Percentiles rank a stretch among this genome's conserved stretches.
These are phyloP conservation scores for Garra rufa DNA, from an alignment of 2,113 vertebrate genomes.

Conservation along the genomic window DNA sequence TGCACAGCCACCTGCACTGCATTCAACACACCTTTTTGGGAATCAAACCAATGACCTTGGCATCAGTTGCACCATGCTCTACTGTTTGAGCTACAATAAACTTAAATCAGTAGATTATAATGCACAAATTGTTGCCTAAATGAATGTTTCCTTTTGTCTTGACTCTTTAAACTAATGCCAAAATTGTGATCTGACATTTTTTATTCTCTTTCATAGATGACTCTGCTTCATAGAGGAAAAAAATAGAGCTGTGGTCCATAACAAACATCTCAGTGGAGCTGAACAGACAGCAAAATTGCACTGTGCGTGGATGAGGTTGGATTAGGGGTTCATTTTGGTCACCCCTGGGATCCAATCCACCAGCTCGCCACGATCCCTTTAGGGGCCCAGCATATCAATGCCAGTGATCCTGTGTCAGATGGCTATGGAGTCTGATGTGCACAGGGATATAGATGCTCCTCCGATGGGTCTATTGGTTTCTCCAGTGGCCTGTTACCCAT, in stretches of 20 bases:
- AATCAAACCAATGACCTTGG: neutral
- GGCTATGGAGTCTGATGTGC: neutral
- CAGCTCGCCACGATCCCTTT: constrained; percentile 43
- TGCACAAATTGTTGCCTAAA: too few relatives aligned
- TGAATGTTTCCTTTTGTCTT: neutral
- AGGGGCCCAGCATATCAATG: constrained; percentile 22
- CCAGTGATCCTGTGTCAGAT: constrained; percentile 42
- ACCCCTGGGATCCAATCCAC: constrained; percentile 56
- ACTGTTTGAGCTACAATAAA: neutral
- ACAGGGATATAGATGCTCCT: neutral
- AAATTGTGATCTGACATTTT: neutral
- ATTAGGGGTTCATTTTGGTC: constrained; percentile 47
- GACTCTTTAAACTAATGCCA: neutral
- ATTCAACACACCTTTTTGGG: neutral
- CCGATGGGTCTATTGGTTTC: neutral
- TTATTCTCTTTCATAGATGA: constrained; percentile 33
- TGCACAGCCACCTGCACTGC: neutral
- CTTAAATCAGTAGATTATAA: neutral
- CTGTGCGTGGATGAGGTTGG: constrained; percentile 32
- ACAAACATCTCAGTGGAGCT: constrained; percentile 2
- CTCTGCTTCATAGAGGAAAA: neutral
- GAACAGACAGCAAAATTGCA: constrained; percentile 20
- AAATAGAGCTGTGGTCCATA: neutral
- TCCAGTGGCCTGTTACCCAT: neutral
- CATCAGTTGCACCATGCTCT: neutral